phyloP scores from a whole-genome alignment of 1,140 invertebrate genomes.

The Rhyzopertha dominica region DNA sequence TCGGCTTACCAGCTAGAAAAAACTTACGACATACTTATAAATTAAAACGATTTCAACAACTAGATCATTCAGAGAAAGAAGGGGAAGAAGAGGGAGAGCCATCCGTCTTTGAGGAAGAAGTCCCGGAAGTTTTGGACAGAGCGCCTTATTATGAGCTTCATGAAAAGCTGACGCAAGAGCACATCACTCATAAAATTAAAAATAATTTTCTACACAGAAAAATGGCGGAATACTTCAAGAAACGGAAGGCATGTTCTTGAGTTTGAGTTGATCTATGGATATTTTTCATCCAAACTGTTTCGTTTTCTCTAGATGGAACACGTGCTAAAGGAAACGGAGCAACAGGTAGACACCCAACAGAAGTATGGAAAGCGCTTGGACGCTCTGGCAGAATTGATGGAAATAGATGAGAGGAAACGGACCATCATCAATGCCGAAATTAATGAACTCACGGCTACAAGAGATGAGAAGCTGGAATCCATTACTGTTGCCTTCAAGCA shows the following conservation, averaged over 20 bases:
- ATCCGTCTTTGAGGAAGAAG: conserved; percentile 15
- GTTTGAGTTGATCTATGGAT: too few species aligned
- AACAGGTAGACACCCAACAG: conserved; percentile 20
- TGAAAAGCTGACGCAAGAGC: conserved; percentile 16
- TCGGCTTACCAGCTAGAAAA: too few species aligned
- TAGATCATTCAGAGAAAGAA: conserved; percentile 13
- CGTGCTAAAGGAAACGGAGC: conserved; percentile 28
- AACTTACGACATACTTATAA: too few species aligned
- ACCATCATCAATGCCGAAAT: conserved; percentile 21
- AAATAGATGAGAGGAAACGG: conserved; percentile 17
- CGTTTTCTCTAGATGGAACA: conserved; percentile 32
- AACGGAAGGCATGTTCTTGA: conserved; percentile 22
- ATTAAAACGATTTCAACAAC: too few species aligned
- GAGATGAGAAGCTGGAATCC: conserved; percentile 18
- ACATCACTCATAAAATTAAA: conserved; percentile 19
- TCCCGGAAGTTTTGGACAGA: conserved; percentile 22
- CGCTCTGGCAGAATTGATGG: conserved; percentile 21
- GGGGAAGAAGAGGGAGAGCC: conserved; percentile 21
- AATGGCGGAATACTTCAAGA: conserved; percentile 35
- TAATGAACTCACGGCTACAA: conserved; percentile 13
- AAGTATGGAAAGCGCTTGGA: conserved; percentile 32
- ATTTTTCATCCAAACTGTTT: background rate
- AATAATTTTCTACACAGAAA: conserved; percentile 37
- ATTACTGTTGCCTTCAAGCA: conserved; percentile 20
- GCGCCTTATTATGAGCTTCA: conserved; percentile 26